phyloP scores from a whole-genome alignment of 2,888 invertebrate genomes.

The Drosophila monieri region DNA sequence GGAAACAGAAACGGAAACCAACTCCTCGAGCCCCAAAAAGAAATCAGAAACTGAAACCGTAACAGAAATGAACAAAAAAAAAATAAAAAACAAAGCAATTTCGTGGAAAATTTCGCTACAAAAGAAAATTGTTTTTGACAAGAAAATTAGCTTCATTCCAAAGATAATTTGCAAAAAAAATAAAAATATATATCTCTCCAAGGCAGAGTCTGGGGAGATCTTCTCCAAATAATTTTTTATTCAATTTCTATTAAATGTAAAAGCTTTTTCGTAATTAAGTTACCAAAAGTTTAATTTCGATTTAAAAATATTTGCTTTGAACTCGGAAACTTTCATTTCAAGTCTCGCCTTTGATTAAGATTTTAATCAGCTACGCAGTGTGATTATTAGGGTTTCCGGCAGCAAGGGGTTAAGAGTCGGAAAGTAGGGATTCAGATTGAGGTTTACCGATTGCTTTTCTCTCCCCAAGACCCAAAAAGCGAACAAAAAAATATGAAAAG shows the following conservation, averaged over 20 bases:
- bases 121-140: conserved; percentile 31
- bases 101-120: conserved; percentile 38
- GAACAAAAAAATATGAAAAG: neutral
- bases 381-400: conserved; percentile 17
- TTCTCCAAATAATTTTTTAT: too few species aligned
- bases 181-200: too few species aligned
- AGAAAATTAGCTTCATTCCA: conserved; percentile 16
- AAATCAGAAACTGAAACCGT: neutral
- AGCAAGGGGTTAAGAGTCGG: neutral
- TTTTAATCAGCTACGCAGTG: conserved; percentile 21
- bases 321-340: conserved; percentile 17
- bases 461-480: neutral
- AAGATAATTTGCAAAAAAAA: neutral
- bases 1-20: conserved; percentile 13
- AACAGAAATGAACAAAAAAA: conserved; percentile 11
- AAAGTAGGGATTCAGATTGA: neutral
- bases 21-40: conserved; percentile 20
- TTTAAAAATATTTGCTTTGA: conserved; percentile 13
- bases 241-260: too few species aligned
- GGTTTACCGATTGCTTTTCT: conserved; percentile 1
- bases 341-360: conserved; percentile 30
- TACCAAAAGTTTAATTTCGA: neutral
- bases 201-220: too few species aligned
- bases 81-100: conserved; percentile 44
- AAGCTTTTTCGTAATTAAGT: conserved; percentile 9